phyloP scores from a whole-genome alignment of 1,140 invertebrate genomes.

The Tetramorium simillimum region DNA sequence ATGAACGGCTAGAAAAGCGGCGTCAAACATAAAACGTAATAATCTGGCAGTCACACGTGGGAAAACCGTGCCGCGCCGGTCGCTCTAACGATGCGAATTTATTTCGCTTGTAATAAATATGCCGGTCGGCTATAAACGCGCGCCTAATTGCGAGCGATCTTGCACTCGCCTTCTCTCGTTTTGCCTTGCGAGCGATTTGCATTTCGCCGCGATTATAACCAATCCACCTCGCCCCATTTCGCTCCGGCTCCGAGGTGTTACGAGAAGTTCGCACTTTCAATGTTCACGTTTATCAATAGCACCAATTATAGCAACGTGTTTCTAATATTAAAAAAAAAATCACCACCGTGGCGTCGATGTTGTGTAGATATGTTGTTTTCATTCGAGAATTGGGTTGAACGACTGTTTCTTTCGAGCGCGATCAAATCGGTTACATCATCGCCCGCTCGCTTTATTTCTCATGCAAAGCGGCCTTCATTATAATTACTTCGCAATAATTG shows the following conservation, averaged over 20 bases:
- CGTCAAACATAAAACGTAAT: constrained; percentile 21
- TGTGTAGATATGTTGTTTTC: neutral
- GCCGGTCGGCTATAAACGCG: constrained; percentile 57
- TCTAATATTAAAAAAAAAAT: neutral
- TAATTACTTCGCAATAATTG: constrained; percentile 55
- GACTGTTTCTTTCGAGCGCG: neutral
- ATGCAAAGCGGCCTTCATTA: constrained; percentile 43
- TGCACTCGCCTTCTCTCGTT: constrained; percentile 28
- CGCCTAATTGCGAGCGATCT: constrained; percentile 57
- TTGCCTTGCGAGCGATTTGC: constrained; percentile 57
- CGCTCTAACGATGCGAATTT: constrained; percentile 65
- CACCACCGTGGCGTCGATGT: neutral
- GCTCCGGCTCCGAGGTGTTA: neutral
- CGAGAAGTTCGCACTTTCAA: constrained; percentile 20
- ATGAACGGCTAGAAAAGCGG: neutral
- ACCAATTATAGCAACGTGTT: neutral
- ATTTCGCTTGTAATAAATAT: constrained; percentile 62
- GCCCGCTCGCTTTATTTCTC: neutral
- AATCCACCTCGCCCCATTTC: constrained; percentile 2
- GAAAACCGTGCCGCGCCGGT: constrained; percentile 51
- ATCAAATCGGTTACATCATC: constrained; percentile 37
- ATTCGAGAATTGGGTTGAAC: constrained; percentile 30
- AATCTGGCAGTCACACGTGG: neutral
- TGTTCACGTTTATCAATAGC: constrained; percentile 12
- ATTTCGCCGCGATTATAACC: constrained; percentile 66